Conservation (phyloP, 2,113 vertebrate species). For the Opisthocomus hoazin region DNA sequence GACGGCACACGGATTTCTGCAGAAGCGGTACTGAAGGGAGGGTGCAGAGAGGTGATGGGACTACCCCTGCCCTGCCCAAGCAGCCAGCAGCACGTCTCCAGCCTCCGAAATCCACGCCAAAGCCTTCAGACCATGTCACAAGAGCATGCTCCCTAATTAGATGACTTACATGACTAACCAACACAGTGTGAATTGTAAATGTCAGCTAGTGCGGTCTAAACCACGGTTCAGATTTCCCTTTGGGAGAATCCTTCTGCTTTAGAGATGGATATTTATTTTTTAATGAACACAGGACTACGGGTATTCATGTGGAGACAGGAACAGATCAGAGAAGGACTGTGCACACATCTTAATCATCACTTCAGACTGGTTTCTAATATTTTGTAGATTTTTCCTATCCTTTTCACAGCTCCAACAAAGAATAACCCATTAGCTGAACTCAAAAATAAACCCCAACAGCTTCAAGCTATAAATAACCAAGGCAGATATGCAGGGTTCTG, state of each 20-base stretch:
- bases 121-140: not conserved
- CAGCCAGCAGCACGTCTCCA: not conserved
- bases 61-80: not conserved
- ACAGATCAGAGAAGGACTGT: not conserved
- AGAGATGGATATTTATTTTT: not conserved
- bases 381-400: not conserved
- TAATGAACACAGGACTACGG: not conserved
- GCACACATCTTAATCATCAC: not conserved
- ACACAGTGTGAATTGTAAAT: not conserved
- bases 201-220: not conserved
- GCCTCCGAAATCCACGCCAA: not conserved
- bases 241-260: not conserved
- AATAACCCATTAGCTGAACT: not conserved
- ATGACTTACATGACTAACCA: not conserved
- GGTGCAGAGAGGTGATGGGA: not conserved
- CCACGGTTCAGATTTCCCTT: not conserved
- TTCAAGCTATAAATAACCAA: slow-evolving; percentile 22
- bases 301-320: not conserved
- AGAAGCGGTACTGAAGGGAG: not conserved
- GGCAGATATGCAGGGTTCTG: not conserved
- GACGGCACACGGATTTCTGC: fast-evolving
- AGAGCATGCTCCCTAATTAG: not conserved
- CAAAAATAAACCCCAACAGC: slow-evolving; percentile 20
- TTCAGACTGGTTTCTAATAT: not conserved
- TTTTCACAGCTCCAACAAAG: not conserved